Evolutionary conservation across 2,888 invertebrate species (phyloP).

Genomic region (Lagria hirta): DNA sequence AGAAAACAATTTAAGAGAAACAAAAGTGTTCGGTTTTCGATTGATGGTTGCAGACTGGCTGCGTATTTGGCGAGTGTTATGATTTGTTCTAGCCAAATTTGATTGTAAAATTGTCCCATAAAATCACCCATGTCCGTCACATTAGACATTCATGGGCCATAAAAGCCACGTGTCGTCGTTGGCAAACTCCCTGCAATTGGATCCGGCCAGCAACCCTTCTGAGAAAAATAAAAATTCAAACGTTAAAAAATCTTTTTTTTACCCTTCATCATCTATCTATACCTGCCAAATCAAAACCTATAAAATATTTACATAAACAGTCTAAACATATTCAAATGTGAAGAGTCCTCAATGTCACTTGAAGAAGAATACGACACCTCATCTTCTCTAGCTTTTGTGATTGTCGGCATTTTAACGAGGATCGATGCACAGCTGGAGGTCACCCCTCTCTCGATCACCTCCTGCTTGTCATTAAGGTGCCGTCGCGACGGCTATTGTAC

Average conservation of each 20-base stretch:
- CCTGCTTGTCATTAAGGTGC: conserved; percentile 13
- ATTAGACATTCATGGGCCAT: conserved; percentile 16
- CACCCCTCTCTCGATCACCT: not conserved
- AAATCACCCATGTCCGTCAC: not conserved
- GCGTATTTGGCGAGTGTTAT: too few relatives aligned
- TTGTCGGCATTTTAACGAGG: conserved; percentile 13
- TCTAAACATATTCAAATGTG: conserved; percentile 17
- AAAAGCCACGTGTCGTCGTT: conserved; percentile 14
- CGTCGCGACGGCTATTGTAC: conserved; percentile 9
- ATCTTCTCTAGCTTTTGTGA: conserved; percentile 7
- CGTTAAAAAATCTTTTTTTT: conserved; percentile 9
- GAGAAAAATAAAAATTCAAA: conserved; percentile 8
- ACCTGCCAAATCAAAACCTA: conserved; percentile 4
- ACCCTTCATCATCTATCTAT: not conserved
- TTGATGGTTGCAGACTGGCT: too few relatives aligned
- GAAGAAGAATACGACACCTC: conserved; percentile 11
- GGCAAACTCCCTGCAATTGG: conserved; percentile 6
- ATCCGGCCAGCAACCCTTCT: conserved; percentile 17
- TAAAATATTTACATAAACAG: conserved; percentile 21
- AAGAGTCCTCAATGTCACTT: conserved; percentile 18
- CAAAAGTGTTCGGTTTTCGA: too few relatives aligned
- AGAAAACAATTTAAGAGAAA: too few relatives aligned
- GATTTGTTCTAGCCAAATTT: too few relatives aligned
- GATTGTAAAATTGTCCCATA: too few relatives aligned
- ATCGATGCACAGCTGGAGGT: conserved; percentile 1